Percentiles rank a stretch among this genome's conserved stretches.
Conservation (phyloP, 2,113 vertebrate species). For the Struthidea cinerea region DNA sequence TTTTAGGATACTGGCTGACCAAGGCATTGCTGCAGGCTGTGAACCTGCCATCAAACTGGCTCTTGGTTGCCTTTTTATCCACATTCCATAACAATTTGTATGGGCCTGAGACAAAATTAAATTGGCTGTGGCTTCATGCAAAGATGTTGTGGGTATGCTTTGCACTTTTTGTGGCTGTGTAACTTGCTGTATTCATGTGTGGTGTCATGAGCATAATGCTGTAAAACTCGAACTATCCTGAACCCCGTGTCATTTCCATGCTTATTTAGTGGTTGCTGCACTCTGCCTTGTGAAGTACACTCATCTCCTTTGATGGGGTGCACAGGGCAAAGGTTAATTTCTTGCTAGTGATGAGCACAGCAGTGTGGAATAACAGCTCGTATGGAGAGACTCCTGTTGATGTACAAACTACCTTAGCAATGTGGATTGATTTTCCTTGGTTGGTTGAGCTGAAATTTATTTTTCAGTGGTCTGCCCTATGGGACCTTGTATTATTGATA, state of each 20-base stretch:
- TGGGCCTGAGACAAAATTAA: background rate
- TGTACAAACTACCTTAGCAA: background rate
- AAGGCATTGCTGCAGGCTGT: background rate
- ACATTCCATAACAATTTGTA: background rate
- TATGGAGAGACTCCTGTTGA: background rate
- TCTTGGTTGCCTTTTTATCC: background rate
- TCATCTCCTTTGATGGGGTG: background rate
- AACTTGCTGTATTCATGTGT: background rate
- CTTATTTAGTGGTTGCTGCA: background rate
- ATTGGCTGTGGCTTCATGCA: background rate
- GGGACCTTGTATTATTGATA: background rate
- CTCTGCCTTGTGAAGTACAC: background rate
- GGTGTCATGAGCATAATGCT: background rate
- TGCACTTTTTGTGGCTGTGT: background rate
- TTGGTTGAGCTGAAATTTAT: slow-evolving; percentile 5
- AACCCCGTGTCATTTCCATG: background rate
- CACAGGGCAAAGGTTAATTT: background rate
- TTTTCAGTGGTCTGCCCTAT: background rate
- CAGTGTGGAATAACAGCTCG: background rate
- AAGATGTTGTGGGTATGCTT: background rate
- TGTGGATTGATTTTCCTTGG: background rate
- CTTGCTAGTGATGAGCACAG: background rate
- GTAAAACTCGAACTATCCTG: background rate
- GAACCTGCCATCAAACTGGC: background rate
- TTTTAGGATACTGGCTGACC: background rate